Evolutionary conservation across 64 coral and sea anemone genomes (phyloP).

Genomic region (Dendrophyllia cribrosa): DNA sequence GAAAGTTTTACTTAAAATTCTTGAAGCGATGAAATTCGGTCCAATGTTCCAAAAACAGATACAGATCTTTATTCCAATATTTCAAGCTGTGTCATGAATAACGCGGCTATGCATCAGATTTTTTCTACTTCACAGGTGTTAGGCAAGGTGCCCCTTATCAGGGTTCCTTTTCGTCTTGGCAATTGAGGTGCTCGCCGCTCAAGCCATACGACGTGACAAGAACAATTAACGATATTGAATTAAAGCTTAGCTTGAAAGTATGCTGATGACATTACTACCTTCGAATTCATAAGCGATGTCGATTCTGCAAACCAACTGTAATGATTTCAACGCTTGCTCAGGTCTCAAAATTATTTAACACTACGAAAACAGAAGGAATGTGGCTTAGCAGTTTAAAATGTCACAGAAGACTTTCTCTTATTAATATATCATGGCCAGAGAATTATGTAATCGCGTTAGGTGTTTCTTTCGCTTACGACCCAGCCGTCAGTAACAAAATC

Average conservation of each 20-base stretch:
- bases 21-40: background rate
- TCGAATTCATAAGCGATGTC: background rate
- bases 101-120: background rate
- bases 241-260: background rate
- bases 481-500: background rate
- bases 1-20: too few species aligned
- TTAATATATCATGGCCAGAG: background rate
- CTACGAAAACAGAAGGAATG: background rate
- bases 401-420: too few species aligned
- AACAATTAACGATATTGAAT: constrained; percentile 2
- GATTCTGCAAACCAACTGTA: background rate
- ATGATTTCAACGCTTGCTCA: background rate
- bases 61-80: background rate
- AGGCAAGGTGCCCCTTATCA: background rate
- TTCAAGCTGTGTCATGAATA: constrained; percentile 1
- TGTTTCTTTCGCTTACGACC: background rate
- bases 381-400: background rate
- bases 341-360: background rate
- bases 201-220: background rate
- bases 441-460: background rate
- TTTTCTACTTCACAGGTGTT: background rate
- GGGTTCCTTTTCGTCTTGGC: background rate
- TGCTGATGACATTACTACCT: background rate
- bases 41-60: background rate
- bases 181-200: background rate